Base-by-base conservation (phyloP, 2,797 vertebrate species). In the Ibycter americanus region DNA sequence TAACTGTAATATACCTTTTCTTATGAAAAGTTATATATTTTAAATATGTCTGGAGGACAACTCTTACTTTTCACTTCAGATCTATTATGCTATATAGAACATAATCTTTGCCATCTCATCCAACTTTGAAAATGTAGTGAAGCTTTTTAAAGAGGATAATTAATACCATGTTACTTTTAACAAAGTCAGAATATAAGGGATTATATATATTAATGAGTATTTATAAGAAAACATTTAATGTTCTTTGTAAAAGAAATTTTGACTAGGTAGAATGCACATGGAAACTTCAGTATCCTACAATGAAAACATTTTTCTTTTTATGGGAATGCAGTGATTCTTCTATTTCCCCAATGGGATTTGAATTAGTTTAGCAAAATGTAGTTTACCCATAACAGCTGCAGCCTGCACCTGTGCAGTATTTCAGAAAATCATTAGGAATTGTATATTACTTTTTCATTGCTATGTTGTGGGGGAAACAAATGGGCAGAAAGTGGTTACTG, bases 311-410 rank as follows among this genome's bases (percentile, higher is more conserved):
- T 96, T 94, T 61, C 52, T 97, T 97, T 96, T 94, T 96, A 91
- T 94, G 87, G 79, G 93, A 97, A 96, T 77, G 88, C 63, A 97
- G 80, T 52, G 82, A 87, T 96, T 96, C 79, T 96, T 96, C 83
- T 96, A 49, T 97, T 98, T 97, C 89, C 96, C 95, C 92, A 86
- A 68, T 76, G 96, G 97, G 96, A 95, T 87, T 92, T 90, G 93
- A 97, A 97, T 98, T 98, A 96, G 96, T 98, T 98, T 93, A 97
- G 92, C 80, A 96, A 96, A 98, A 96, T 88, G 89, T 79, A 97
- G 95, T 97, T 98, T 98, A 95, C 95, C 90, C 95, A 93, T 93
- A 97, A 96, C 98, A 98, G 97, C 98, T 98, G 98, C 94, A 97
- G 85, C 86, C 68, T 97, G 97, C 98, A 98, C 97, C 98, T 98